Conservation (phyloP, 2,888 invertebrate genomes). For the Leucophenga maculata region DNA sequence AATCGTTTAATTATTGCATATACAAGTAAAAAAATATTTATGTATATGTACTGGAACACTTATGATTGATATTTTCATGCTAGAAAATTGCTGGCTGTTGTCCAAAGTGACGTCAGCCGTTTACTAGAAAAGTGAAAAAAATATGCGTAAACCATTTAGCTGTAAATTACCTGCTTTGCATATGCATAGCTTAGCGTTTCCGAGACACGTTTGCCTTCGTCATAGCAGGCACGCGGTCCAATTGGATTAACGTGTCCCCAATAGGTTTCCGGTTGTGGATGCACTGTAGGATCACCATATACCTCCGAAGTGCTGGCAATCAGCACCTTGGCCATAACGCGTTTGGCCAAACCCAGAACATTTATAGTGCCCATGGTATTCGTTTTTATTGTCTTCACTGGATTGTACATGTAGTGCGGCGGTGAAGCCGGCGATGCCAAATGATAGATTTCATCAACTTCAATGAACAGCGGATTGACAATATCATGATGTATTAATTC, state of each 20-base stretch:
- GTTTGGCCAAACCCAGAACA: slow-evolving; percentile 91
- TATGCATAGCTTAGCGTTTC: slow-evolving; percentile 97
- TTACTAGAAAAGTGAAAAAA: background rate
- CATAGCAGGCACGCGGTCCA: slow-evolving; percentile 96
- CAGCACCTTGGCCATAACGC: slow-evolving; percentile 92
- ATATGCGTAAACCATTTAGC: background rate
- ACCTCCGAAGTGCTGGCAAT: slow-evolving; percentile 99
- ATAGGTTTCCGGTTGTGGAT: slow-evolving; percentile 97
- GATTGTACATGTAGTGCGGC: slow-evolving; percentile 99
- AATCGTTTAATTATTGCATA: too few species aligned
- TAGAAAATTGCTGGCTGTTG: slow-evolving; percentile 19
- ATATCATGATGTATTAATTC: slow-evolving; percentile 99
- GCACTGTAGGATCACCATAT: slow-evolving; percentile 98
- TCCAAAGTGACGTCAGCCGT: slow-evolving; percentile 9
- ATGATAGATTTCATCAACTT: slow-evolving; percentile 98
- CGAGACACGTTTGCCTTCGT: slow-evolving; percentile 98
- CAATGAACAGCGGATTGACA: slow-evolving; percentile 96
- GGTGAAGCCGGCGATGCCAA: slow-evolving; percentile 99
- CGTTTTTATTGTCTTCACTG: slow-evolving; percentile 99
- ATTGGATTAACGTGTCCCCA: slow-evolving; percentile 99
- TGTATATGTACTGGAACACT: too few species aligned
- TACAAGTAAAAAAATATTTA: too few species aligned
- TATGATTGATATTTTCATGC: too few species aligned
- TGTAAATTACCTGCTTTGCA: slow-evolving; percentile 81
- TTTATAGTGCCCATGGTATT: slow-evolving; percentile 96